Conservation (phyloP, 2,113 vertebrate genomes). For the Pomatorhinus ruficollis region DNA sequence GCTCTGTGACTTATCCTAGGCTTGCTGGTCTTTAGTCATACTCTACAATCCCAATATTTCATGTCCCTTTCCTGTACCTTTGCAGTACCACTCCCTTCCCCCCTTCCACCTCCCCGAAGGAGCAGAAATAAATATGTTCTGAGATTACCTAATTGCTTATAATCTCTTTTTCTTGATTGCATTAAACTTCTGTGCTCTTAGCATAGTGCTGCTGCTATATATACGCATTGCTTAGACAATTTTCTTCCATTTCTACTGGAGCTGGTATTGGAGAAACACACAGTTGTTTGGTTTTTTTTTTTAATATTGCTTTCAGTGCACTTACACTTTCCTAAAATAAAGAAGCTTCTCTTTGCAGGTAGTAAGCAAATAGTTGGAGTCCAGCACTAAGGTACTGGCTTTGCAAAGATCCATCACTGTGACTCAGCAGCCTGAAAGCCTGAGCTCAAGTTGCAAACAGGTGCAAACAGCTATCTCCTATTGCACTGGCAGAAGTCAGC, state of each 20-base stretch:
- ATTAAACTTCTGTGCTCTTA: not conserved
- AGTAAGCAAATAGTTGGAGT: not conserved
- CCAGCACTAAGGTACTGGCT: not conserved
- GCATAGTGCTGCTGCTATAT: not conserved
- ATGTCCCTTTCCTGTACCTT: not conserved
- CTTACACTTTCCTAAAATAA: not conserved
- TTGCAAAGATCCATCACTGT: not conserved
- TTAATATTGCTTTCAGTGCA: not conserved
- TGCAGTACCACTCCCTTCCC: not conserved
- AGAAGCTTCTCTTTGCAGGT: not conserved
- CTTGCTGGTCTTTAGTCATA: not conserved
- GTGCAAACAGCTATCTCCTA: not conserved
- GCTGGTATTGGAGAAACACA: not conserved
- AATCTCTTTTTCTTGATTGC: not conserved
- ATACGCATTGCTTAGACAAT: not conserved
- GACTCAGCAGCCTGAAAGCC: slow-evolving; percentile 31
- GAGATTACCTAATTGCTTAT: not conserved
- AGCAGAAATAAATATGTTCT: not conserved
- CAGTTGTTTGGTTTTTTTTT: not conserved
- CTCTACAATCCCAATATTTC: not conserved
- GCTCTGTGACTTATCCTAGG: not conserved
- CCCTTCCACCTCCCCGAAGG: fast-evolving
- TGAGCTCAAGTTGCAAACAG: not conserved
- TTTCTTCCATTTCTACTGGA: not conserved
- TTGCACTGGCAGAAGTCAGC: not conserved